These are phyloP conservation scores for Alexandromys fortis DNA, from an alignment of 2,113 vertebrate genomes.

Conservation along the genomic window DNA sequence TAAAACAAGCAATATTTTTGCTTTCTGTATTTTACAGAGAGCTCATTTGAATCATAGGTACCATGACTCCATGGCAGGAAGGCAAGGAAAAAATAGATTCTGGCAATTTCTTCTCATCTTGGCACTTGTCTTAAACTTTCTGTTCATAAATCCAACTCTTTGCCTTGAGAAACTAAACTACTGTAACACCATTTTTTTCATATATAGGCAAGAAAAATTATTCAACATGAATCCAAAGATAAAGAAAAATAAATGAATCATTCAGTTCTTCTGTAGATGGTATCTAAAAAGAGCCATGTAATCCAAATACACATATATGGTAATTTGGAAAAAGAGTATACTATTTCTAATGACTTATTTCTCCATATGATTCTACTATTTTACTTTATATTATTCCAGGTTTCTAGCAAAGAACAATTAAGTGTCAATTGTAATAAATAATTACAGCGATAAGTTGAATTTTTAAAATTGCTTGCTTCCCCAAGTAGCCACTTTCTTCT, in stretches of 20 bases:
- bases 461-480: slow-evolving; percentile 12
- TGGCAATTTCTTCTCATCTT: slow-evolving; percentile 60
- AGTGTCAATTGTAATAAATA: not conserved
- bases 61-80: slow-evolving; percentile 62
- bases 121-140: slow-evolving; percentile 67
- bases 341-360: not conserved
- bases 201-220: not conserved
- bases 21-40: slow-evolving; percentile 47
- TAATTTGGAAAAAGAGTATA: not conserved
- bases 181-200: slow-evolving; percentile 18
- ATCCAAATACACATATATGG: not conserved
- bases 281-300: not conserved
- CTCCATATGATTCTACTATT: not conserved
- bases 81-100: slow-evolving; percentile 67
- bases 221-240: not conserved
- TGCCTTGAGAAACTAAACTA: slow-evolving; percentile 56
- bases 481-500: not conserved
- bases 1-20: slow-evolving; percentile 58
- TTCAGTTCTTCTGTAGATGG: not conserved
- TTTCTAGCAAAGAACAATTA: not conserved
- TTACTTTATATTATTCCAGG: slow-evolving; percentile 1
- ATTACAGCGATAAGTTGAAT: slow-evolving; percentile 11
- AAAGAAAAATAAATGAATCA: not conserved
- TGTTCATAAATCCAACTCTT: slow-evolving; percentile 56
- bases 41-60: slow-evolving; percentile 60